Evolutionary conservation across 1,140 invertebrate species (phyloP), one percentile per base, ranked within the genome.

Genomic region (Cylas formicarius): DNA sequence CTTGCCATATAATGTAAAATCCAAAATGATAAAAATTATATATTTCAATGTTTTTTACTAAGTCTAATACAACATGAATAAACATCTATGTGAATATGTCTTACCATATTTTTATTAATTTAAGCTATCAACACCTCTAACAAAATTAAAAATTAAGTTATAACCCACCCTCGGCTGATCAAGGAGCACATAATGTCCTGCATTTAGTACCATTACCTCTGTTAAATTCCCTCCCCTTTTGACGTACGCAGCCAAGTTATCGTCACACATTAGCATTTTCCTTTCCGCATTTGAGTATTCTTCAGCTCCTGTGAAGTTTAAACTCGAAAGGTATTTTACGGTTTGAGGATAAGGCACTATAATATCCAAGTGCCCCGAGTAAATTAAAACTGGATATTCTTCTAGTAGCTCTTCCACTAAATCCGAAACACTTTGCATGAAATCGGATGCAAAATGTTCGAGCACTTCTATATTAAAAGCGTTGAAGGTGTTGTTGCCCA

Each of bases 341-440:
- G 84, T 87, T 7, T 84, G 66, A 8, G 84, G 80, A 57, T 87
- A 86, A 0, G 85, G 80, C 4, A 87, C 79, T 38, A 90, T 86
- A 33, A 91, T 80, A 63, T 92, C 88, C 32, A 90, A 64, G 61
- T 90, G 86, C 2, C 87, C 87, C 60, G 80, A 88, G 62, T 87
- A 90, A 46, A 83, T 71, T 18, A 84, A 52, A 3, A 82, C 73
- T 62, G 70, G 69, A 58, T 86, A 87, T 47, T 78, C 55, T 36
- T 58, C 77, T 52, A 70, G 76, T 1, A 94, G 64, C 40, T 82
- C 77, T 3, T 75, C 68, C 33, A 94, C 67, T 74, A 78, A 81
- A 1, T 76, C 76, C 23, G 84, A 81, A 18, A 88, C 76, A 0
- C 82, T 84, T 53, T 89, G 73, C 78, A 90, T 85, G 0, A 94